Conservation (phyloP, 2,797 vertebrate genomes). For the Margarornis squamiger region DNA sequence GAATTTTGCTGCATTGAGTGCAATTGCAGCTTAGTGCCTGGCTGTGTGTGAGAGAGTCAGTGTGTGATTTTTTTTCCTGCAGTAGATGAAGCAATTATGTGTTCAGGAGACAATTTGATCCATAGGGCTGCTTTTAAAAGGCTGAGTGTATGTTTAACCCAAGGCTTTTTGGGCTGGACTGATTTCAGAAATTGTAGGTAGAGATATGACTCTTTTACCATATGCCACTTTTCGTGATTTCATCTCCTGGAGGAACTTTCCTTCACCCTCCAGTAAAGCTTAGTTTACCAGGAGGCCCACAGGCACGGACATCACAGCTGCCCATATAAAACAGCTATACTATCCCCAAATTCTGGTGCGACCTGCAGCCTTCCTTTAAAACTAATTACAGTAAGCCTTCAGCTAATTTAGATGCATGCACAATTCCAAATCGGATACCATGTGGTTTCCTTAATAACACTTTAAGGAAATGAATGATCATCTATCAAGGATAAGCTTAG, state of each 20-base stretch:
- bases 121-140: not conserved
- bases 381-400: not conserved
- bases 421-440: not conserved
- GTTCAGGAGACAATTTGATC: not conserved
- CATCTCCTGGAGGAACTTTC: conserved; percentile 30
- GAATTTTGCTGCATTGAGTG: not conserved
- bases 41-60: not conserved
- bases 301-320: not conserved
- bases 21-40: not conserved
- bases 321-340: not conserved
- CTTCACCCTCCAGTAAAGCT: conserved; percentile 30
- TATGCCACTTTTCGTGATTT: conserved; percentile 23
- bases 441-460: not conserved
- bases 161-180: not conserved
- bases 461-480: conserved; percentile 27
- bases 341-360: not conserved
- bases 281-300: not conserved
- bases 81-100: not conserved
- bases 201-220: conserved; percentile 26
- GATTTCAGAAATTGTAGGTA: not conserved
- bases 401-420: not conserved
- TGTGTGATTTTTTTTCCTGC: not conserved
- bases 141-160: not conserved
- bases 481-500: not conserved
- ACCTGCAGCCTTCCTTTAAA: not conserved